Evolutionary conservation across 2,113 vertebrate species (phyloP).

Genomic region (Antigone vipio): DNA sequence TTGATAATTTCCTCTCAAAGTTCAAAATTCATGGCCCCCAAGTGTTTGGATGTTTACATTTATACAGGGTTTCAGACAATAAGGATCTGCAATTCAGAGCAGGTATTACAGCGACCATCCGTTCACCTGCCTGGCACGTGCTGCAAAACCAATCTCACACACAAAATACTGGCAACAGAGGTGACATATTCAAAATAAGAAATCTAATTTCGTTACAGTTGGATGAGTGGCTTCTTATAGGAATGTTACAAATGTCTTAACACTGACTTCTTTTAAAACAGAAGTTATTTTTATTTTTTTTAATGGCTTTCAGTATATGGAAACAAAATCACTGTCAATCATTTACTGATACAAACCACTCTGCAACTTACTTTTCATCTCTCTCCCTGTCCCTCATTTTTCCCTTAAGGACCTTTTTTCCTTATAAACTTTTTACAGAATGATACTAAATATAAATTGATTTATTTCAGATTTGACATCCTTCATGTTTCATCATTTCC

Average conservation of each 20-base stretch:
- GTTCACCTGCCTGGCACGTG: not conserved
- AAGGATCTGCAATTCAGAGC: too few relatives aligned
- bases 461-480: not conserved
- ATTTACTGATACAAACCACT: not conserved
- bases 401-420: not conserved
- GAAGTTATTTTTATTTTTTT: not conserved
- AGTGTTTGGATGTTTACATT: not conserved
- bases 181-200: not conserved
- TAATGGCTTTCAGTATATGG: not conserved
- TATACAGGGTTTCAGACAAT: not conserved
- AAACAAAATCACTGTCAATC: not conserved
- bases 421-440: not conserved
- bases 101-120: fast-evolving
- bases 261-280: not conserved
- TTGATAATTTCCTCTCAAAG: not conserved
- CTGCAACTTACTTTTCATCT: not conserved
- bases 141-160: not conserved
- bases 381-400: not conserved
- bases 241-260: not conserved
- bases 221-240: not conserved
- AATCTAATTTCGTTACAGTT: not conserved
- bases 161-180: not conserved
- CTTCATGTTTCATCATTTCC: not conserved
- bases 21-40: not conserved
- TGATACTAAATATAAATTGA: not conserved